A percentile compares a stretch with the other conserved stretches of the same genome.
Evolutionary conservation across 1,140 invertebrate genomes (phyloP).

Genomic region (Drepana arcuata): DNA sequence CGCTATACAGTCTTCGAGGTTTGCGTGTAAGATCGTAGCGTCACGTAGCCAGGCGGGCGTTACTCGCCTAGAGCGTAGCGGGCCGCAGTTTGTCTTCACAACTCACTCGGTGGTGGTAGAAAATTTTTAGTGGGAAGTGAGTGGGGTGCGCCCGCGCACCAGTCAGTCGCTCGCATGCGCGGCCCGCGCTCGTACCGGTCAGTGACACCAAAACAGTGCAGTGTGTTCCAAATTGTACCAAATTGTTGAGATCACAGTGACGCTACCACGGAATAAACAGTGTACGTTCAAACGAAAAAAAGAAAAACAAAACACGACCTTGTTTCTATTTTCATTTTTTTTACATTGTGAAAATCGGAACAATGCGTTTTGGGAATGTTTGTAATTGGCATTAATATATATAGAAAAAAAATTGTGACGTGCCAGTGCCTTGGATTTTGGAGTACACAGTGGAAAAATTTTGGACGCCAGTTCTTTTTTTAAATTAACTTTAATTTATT

Average conservation of each 20-base stretch:
- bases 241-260: constrained; percentile 30
- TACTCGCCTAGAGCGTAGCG: constrained; percentile 17
- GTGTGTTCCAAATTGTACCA: constrained; percentile 17
- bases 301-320: constrained; percentile 24
- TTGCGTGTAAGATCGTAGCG: no score
- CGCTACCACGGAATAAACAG: constrained; percentile 23
- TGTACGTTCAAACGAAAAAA: constrained; percentile 41
- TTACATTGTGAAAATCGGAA: constrained; percentile 15
- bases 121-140: constrained; percentile 62
- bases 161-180: constrained; percentile 41
- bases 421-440: constrained; percentile 40
- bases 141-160: constrained; percentile 63
- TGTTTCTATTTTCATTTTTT: constrained; percentile 8
- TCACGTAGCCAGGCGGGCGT: neutral
- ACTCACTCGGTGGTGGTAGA: constrained; percentile 47
- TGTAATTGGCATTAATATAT: constrained; percentile 68
- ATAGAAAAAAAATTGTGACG: constrained; percentile 66
- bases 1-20: no score
- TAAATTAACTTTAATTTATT: constrained; percentile 17
- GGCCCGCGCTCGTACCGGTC: constrained; percentile 41
- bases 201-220: constrained; percentile 49
- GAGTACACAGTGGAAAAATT: constrained; percentile 39
- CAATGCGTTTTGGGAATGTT: constrained; percentile 38
- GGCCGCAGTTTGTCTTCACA: constrained; percentile 31
- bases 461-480: constrained; percentile 39